Conservation (phyloP, 2,113 vertebrate genomes). For the Propithecus coquereli region DNA sequence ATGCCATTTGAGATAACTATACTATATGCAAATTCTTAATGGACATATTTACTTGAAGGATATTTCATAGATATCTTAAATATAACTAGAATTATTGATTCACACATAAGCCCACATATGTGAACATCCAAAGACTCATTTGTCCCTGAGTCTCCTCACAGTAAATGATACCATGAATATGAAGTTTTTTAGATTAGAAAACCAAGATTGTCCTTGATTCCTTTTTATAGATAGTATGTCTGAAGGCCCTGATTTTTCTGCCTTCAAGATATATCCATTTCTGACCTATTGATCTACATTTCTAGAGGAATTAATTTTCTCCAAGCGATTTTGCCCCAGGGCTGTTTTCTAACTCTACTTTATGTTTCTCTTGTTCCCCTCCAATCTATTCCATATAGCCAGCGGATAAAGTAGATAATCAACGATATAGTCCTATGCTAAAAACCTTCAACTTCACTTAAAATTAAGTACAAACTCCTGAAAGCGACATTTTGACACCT, state of each 20-base stretch:
- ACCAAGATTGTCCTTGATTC: not conserved
- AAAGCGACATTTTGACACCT: not conserved
- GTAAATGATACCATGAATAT: not conserved
- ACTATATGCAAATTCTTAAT: not conserved
- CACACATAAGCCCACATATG: not conserved
- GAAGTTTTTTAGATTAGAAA: not conserved
- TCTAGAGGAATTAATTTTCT: not conserved
- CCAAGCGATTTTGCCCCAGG: not conserved
- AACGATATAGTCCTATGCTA: not conserved
- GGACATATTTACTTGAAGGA: not conserved
- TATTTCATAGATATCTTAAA: not conserved
- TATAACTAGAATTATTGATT: not conserved
- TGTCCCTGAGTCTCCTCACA: not conserved
- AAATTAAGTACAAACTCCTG: not conserved
- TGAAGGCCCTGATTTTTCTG: not conserved
- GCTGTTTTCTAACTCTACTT: not conserved
- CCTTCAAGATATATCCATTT: not conserved
- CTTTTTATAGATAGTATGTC: not conserved
- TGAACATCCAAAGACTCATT: not conserved
- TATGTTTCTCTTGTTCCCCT: not conserved
- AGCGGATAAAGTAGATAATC: not conserved
- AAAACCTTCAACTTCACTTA: not conserved
- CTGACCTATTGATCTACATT: not conserved
- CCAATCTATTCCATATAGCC: not conserved
- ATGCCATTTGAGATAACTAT: not conserved